phyloP scores from a whole-genome alignment of 2,888 invertebrate genomes.

The Acleris cristana region DNA sequence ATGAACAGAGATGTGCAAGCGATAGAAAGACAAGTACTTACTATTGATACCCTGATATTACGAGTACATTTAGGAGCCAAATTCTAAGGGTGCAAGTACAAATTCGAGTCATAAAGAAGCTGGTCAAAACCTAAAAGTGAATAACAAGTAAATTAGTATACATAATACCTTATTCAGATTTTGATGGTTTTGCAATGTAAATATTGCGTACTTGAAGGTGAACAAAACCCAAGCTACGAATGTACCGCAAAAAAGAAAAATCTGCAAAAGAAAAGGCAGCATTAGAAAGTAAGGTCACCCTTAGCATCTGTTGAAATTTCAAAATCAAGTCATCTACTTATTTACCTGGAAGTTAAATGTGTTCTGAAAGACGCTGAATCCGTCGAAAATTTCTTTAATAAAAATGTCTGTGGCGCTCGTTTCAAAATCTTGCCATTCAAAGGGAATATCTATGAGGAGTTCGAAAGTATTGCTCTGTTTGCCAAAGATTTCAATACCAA shows the following conservation, averaged over 20 bases:
- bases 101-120: too few species aligned
- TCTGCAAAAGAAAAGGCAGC: conserved; percentile 47
- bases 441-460: conserved; percentile 48
- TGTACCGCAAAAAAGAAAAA: conserved; percentile 54
- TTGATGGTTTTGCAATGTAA: conserved; percentile 47
- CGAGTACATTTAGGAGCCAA: too few species aligned
- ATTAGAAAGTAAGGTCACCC: background rate
- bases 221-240: conserved; percentile 51
- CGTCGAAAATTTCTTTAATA: conserved; percentile 47
- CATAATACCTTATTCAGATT: too few species aligned
- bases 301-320: too few species aligned
- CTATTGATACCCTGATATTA: too few species aligned
- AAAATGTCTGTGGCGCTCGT: conserved; percentile 46
- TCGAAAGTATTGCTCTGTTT: conserved; percentile 24
- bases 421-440: conserved; percentile 51
- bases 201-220: conserved; percentile 54
- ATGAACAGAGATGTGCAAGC: too few species aligned
- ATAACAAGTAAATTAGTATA: too few species aligned
- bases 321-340: conserved; percentile 1
- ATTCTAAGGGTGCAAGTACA: too few species aligned
- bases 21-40: too few species aligned
- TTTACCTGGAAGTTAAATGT: conserved; percentile 48
- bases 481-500: conserved; percentile 7
- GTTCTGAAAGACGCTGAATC: conserved; percentile 45
- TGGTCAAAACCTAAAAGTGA: too few species aligned